These are phyloP conservation scores for Phengaris arion DNA, from an alignment of 2,888 invertebrate genomes.

Conservation along the genomic window DNA sequence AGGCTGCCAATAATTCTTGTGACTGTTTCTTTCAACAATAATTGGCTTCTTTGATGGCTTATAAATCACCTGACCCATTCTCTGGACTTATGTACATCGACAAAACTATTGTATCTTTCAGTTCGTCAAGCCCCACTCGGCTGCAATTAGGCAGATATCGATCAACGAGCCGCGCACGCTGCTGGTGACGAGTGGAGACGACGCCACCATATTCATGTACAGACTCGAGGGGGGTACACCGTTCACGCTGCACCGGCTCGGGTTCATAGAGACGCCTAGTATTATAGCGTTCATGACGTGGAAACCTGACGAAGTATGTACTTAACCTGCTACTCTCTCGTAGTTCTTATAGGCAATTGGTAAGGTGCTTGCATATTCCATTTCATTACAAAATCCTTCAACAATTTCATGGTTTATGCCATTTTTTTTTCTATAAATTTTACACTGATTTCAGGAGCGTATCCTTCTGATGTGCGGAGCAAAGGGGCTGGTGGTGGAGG, in stretches of 20 bases:
- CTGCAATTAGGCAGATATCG: constrained; percentile 80
- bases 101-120: constrained; percentile 42
- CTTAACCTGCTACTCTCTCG: too few species aligned
- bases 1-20: too few species aligned
- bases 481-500: constrained; percentile 67
- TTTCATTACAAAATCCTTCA: too few species aligned
- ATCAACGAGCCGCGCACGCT: constrained; percentile 79
- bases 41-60: too few species aligned
- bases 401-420: too few species aligned
- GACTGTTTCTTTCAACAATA: too few species aligned
- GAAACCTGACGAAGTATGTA: constrained; percentile 80
- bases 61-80: too few species aligned
- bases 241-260: constrained; percentile 81
- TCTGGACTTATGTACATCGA: too few species aligned
- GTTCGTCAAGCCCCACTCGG: constrained; percentile 84
- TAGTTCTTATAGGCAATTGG: too few species aligned
- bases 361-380: too few species aligned
- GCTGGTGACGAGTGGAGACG: constrained; percentile 83
- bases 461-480: constrained; percentile 65
- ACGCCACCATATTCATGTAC: constrained; percentile 85
- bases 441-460: constrained; percentile 50
- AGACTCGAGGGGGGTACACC: constrained; percentile 62
- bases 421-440: too few species aligned
- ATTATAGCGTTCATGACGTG: constrained; percentile 83
- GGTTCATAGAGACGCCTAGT: constrained; percentile 83